phyloP scores from a whole-genome alignment of 2,888 invertebrate species.

The Sclerodermus sp. region DNA sequence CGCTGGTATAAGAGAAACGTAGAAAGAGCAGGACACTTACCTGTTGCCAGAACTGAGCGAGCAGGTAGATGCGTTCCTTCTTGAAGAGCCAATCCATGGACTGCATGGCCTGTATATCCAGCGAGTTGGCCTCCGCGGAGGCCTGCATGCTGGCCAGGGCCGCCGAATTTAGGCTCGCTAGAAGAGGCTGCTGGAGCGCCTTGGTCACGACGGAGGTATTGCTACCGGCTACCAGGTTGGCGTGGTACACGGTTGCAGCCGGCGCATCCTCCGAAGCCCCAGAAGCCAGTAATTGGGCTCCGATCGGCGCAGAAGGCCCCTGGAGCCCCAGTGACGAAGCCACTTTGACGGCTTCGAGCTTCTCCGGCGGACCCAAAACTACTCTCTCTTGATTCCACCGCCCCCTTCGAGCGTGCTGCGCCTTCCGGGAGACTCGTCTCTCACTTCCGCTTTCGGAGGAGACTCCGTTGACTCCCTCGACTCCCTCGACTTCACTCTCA shows the following conservation, averaged over 20 bases:
- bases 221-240: conserved; percentile 55
- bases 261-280: conserved; percentile 46
- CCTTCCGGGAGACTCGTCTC: background rate
- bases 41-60: conserved; percentile 97
- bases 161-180: conserved; percentile 50
- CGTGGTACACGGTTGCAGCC: conserved; percentile 53
- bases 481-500: conserved; percentile 1
- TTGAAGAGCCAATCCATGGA: conserved; percentile 97
- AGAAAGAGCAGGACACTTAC: conserved; percentile 61
- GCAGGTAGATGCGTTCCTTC: conserved; percentile 91
- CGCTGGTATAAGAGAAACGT: background rate
- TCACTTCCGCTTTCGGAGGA: background rate
- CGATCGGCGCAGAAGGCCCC: conserved; percentile 58
- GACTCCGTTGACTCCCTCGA: conserved; percentile 1
- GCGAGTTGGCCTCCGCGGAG: conserved; percentile 74
- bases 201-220: conserved; percentile 51
- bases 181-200: conserved; percentile 51
- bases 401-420: conserved; percentile 21
- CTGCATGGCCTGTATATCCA: conserved; percentile 93
- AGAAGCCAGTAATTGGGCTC: conserved; percentile 55
- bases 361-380: conserved; percentile 48
- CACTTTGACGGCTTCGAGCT: conserved; percentile 57
- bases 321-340: conserved; percentile 59
- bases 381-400: conserved; percentile 33
- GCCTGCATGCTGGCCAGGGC: conserved; percentile 70